Evolutionary conservation across 2,888 invertebrate genomes (phyloP).

Genomic region (Prosapia bicincta): DNA sequence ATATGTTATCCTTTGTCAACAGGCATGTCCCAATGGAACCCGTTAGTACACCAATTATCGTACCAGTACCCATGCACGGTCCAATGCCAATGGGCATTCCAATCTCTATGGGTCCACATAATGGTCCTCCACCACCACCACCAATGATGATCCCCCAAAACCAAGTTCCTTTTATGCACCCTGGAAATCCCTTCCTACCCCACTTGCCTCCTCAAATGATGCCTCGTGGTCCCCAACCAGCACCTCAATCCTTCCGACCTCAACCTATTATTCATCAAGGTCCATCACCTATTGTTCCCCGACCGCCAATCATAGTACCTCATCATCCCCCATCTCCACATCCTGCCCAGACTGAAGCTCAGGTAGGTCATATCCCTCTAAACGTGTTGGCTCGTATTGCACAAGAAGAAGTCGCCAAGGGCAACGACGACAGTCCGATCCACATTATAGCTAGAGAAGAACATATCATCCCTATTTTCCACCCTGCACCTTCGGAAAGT

Average conservation of each 20-base stretch:
- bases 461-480: slow-evolving; percentile 37
- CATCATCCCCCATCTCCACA: slow-evolving; percentile 45
- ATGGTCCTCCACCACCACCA: slow-evolving; percentile 33
- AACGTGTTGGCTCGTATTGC: slow-evolving; percentile 43
- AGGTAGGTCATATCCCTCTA: slow-evolving; percentile 41
- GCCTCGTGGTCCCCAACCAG: slow-evolving; percentile 28
- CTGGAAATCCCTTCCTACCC: slow-evolving; percentile 31
- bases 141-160: slow-evolving; percentile 32
- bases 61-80: slow-evolving; percentile 43
- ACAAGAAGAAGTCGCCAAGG: slow-evolving; percentile 43
- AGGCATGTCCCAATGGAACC: slow-evolving; percentile 53
- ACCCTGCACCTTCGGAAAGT: slow-evolving; percentile 31
- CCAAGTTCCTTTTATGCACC: slow-evolving; percentile 30
- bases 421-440: slow-evolving; percentile 26
- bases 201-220: slow-evolving; percentile 31
- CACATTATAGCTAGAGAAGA: slow-evolving; percentile 37
- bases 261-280: slow-evolving; percentile 29
- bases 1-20: background rate
- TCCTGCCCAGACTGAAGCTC: slow-evolving; percentile 21
- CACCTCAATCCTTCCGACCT: slow-evolving; percentile 23
- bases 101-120: slow-evolving; percentile 33
- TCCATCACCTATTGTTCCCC: slow-evolving; percentile 30
- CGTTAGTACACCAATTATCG: slow-evolving; percentile 49
- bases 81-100: slow-evolving; percentile 29
- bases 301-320: slow-evolving; percentile 34